Evolutionary conservation across 64 coral and sea anemone genomes (phyloP).

Genomic region (Exaiptasia diaphana): DNA sequence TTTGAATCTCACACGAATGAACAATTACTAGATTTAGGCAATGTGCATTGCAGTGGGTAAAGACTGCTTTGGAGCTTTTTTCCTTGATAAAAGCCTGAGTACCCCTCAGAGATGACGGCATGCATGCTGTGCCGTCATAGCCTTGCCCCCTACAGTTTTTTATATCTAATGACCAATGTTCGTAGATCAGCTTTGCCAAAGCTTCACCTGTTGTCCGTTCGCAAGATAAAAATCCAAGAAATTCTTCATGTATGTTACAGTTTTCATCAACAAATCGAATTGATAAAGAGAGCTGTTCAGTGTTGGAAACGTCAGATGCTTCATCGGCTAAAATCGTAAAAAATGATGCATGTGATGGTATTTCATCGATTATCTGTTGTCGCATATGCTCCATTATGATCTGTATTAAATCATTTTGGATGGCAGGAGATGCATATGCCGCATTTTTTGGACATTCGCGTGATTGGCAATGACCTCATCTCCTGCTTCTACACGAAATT

Average conservation of each 20-base stretch:
- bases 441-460: constrained; percentile 32
- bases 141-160: constrained; percentile 29
- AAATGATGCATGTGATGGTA: constrained; percentile 27
- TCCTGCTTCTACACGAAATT: constrained; percentile 39
- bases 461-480: constrained; percentile 41
- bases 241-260: constrained; percentile 43
- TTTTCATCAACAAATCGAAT: constrained; percentile 38
- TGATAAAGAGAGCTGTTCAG: constrained; percentile 36
- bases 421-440: constrained; percentile 32
- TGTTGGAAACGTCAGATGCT: constrained; percentile 37
- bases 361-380: constrained; percentile 41
- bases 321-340: constrained; percentile 52
- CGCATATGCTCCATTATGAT: constrained; percentile 30
- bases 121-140: constrained; percentile 38
- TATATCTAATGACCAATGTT: constrained; percentile 19
- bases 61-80: constrained; percentile 25
- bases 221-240: constrained; percentile 46
- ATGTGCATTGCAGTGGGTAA: constrained; percentile 34
- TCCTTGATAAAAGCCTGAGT: constrained; percentile 26
- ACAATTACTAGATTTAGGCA: constrained; percentile 63
- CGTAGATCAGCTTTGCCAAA: constrained; percentile 13
- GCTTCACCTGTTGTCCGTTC: constrained; percentile 20
- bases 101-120: not conserved
- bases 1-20: constrained; percentile 42
- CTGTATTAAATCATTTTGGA: constrained; percentile 28